phyloP scores from a whole-genome alignment of 2,113 vertebrate species.

The Macrotis lagotis region DNA sequence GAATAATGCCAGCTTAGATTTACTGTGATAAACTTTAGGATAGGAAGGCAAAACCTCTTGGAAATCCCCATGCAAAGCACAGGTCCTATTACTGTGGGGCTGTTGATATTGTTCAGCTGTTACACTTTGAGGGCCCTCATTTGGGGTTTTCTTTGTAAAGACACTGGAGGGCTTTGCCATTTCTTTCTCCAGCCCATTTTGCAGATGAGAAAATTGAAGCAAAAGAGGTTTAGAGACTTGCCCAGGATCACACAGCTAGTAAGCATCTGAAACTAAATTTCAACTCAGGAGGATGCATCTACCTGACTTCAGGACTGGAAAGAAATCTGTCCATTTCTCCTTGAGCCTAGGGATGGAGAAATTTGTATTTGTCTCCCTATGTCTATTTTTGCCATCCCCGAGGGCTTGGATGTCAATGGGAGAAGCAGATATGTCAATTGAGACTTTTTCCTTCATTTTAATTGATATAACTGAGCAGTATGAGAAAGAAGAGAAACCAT shows the following conservation, averaged over 20 bases:
- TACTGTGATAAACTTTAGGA: background rate
- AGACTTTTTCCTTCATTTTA: constrained; percentile 42
- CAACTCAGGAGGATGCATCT: no score
- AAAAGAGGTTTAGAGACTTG: background rate
- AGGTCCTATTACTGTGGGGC: background rate
- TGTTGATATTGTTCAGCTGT: background rate
- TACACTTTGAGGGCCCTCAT: background rate
- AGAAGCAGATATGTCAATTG: background rate
- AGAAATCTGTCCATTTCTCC: background rate
- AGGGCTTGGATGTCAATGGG: background rate
- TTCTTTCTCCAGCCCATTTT: background rate
- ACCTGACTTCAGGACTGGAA: no score
- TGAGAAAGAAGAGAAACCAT: constrained; percentile 17
- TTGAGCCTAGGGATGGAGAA: background rate
- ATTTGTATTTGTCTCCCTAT: background rate
- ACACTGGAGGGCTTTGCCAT: background rate
- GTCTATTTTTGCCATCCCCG: background rate
- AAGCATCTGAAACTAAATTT: background rate
- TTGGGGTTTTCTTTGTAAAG: background rate
- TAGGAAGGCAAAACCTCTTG: background rate
- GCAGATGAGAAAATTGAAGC: background rate
- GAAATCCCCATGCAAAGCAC: background rate
- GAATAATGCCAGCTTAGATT: background rate
- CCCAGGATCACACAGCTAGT: background rate
- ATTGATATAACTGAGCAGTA: constrained; percentile 45